Conservation (phyloP, 1,140 invertebrate species). For the Sitophilus oryzae region DNA sequence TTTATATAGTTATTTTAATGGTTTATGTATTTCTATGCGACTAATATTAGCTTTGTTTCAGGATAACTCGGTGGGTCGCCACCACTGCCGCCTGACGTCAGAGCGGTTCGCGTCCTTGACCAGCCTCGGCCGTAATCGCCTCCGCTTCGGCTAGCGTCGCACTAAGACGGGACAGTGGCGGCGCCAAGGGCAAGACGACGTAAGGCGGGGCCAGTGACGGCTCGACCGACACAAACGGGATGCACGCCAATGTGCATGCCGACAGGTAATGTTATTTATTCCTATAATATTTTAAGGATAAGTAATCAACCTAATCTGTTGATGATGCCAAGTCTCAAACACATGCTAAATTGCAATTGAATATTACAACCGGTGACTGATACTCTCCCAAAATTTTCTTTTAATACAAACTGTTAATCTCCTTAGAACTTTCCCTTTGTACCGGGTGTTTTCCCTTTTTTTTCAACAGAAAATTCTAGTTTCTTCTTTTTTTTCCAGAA, state of each 20-base stretch:
- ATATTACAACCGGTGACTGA: no score
- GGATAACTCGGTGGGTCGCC: background rate
- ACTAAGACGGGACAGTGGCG: slow-evolving; percentile 31
- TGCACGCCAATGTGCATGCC: slow-evolving; percentile 77
- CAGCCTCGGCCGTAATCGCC: slow-evolving; percentile 20
- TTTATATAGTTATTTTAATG: no score
- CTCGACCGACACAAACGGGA: slow-evolving; percentile 45
- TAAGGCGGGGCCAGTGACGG: slow-evolving; percentile 27
- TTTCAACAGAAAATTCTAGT: no score
- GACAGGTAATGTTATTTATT: slow-evolving; percentile 50
- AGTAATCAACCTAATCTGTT: background rate
- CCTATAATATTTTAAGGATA: background rate
- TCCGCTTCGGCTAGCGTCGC: slow-evolving; percentile 15
- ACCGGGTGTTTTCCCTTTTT: no score
- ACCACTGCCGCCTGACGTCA: background rate
- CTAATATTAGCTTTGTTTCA: no score
- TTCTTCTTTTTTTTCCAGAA: slow-evolving; percentile 31
- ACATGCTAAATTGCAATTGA: no score
- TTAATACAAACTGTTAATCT: no score
- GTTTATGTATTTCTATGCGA: no score
- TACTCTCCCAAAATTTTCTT: no score
- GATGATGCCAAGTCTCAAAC: no score
- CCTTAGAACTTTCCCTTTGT: no score
- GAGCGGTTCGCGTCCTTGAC: no score
- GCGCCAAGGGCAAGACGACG: slow-evolving; percentile 20